Evolutionary conservation across 2,888 invertebrate species (phyloP), one percentile per base, ranked within the genome.

Genomic region (Brachypalpus laphriformis): DNA sequence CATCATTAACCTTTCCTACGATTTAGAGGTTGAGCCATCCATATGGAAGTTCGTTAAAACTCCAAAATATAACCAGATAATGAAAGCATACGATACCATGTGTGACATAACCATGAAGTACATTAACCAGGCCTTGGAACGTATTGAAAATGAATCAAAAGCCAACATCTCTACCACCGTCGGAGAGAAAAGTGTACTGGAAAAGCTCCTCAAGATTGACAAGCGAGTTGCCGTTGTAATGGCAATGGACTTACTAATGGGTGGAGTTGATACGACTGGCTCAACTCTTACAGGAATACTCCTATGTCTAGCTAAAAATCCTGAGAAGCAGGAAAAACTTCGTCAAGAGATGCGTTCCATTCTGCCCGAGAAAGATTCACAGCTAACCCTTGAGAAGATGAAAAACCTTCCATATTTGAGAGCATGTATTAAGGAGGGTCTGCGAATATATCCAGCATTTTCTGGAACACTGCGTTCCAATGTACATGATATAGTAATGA

Each of bases 351-450:
- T 95, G 3, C 80, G 91, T 0, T 89, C 89, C 0, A 89, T 92
- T 7, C 88, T 94, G 76, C 92, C 93, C 0, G 87, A 89, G 1
- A 92, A 91, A 80, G 88, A 91, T 3, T 89, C 92, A 0, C 88
- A 89, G 2, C 87, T 94, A 1, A 93, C 92, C 0, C 89, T 91
- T 2, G 90, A 92, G 1, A 89, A 91, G 66, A 89, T 93, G 75
- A 91, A 92, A 49, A 89, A 93, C 59, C 91, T 94, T 85, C 93
- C 93, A 0, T 96, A 95, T 88, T 89, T 96, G 18, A 94, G 93
- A 82, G 96, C 96, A 0, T 95, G 95, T 87, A 93, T 96, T 28
- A 96, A 96, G 89, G 96, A 97, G 90, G 93, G 94, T 0, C 89
- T 95, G 66, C 93, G 96, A 87, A 87, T 94, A 8, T 92, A 93